phyloP scores from a whole-genome alignment of 2,888 invertebrate genomes.

The Muschampia plurimacula region DNA sequence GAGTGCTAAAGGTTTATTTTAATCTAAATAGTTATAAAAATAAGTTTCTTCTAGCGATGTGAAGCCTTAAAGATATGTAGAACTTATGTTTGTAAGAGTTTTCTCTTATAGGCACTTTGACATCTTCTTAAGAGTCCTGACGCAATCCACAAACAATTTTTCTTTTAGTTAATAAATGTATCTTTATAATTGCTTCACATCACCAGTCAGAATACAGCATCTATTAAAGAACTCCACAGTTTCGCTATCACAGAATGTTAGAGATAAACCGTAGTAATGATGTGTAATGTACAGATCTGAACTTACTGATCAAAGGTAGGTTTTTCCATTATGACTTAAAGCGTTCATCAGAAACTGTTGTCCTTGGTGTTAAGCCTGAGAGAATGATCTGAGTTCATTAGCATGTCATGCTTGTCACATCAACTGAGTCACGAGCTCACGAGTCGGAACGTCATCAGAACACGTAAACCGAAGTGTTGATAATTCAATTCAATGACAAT shows the following conservation, averaged over 20 bases:
- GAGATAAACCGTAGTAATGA: neutral
- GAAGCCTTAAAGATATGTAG: too few species aligned
- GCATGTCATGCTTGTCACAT: slow-evolving; percentile 57
- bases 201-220: neutral
- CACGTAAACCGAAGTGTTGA: slow-evolving; percentile 31
- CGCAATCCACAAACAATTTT: neutral
- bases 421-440: slow-evolving; percentile 54
- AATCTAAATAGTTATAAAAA: too few species aligned
- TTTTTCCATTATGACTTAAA: slow-evolving; percentile 10
- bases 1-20: neutral
- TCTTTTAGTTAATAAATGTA: neutral
- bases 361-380: slow-evolving; percentile 28
- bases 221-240: slow-evolving; percentile 2
- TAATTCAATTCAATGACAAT: slow-evolving; percentile 31
- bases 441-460: slow-evolving; percentile 37
- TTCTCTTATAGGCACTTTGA: neutral
- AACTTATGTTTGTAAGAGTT: neutral
- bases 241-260: neutral
- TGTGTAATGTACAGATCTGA: neutral
- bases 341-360: slow-evolving; percentile 15
- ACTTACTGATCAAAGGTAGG: slow-evolving; percentile 7
- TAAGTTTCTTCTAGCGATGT: too few species aligned
- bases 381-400: slow-evolving; percentile 52
- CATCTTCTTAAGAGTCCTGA: neutral
- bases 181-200: neutral